A percentile compares a stretch with the other conserved stretches of the same genome.
Conservation (phyloP, 1,140 invertebrate genomes). For the Rhopalosiphum padi region DNA sequence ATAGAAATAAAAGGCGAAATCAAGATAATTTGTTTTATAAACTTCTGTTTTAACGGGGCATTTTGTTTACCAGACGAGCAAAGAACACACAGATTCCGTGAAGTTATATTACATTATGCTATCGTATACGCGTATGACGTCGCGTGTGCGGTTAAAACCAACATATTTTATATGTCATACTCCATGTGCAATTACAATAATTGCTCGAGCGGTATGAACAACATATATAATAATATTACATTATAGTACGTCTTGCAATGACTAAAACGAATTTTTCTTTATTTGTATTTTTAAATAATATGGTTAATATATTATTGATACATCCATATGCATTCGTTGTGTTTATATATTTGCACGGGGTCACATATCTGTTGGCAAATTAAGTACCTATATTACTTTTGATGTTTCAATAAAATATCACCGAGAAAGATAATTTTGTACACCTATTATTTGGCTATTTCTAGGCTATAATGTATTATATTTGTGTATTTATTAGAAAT, state of each 20-base stretch:
- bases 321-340: background rate
- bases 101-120: background rate
- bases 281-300: background rate
- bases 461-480: background rate
- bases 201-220: background rate
- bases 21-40: background rate
- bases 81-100: background rate
- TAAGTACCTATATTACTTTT: background rate
- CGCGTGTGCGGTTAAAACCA: background rate
- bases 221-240: too few species aligned
- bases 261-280: too few species aligned
- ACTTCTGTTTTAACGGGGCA: background rate
- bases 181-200: background rate
- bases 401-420: background rate
- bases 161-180: background rate
- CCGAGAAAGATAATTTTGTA: background rate
- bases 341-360: background rate
- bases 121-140: background rate
- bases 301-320: background rate
- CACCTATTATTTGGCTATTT: too few species aligned
- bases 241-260: too few species aligned
- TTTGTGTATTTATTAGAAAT: background rate
- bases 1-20: background rate
- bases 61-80: background rate
- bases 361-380: background rate